A percentile compares a stretch with the other conserved stretches of the same genome.
These are phyloP conservation scores for Prosopocoilus inquinatus DNA, from an alignment of 2,888 invertebrate species.

Conservation along the genomic window DNA sequence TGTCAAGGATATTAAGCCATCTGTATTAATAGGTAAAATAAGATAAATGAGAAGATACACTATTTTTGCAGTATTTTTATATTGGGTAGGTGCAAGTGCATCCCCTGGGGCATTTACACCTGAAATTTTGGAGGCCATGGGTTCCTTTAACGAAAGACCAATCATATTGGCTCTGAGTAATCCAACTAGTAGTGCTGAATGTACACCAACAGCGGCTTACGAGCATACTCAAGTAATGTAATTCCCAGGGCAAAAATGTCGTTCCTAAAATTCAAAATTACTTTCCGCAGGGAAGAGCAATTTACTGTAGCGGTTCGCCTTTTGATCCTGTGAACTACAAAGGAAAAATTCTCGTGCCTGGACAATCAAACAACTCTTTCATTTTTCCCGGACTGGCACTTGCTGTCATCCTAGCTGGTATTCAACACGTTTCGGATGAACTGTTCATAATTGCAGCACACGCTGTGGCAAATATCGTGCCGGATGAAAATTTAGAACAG, in stretches of 20 bases:
- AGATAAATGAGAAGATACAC: too few relatives aligned
- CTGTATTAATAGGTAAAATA: constrained; percentile 81
- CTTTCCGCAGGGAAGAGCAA: constrained; percentile 70
- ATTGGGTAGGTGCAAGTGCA: constrained; percentile 67
- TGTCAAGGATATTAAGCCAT: constrained; percentile 77
- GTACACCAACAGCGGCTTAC: constrained; percentile 97
- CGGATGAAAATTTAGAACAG: constrained; percentile 72
- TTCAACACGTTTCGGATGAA: constrained; percentile 87
- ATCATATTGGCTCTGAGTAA: constrained; percentile 98
- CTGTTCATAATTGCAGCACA: constrained; percentile 88
- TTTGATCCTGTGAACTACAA: constrained; percentile 82
- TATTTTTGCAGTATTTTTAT: too few relatives aligned
- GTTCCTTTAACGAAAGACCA: constrained; percentile 74
- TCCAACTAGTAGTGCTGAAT: constrained; percentile 97
- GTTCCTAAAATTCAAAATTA: constrained; percentile 23
- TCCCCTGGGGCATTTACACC: constrained; percentile 89
- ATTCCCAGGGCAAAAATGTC: too few relatives aligned
- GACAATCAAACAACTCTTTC: constrained; percentile 97
- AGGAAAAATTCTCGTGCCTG: constrained; percentile 80
- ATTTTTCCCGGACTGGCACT: constrained; percentile 96
- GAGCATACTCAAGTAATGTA: constrained; percentile 71
- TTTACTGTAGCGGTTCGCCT: constrained; percentile 97
- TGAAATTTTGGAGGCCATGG: constrained; percentile 86
- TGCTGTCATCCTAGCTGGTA: constrained; percentile 83
- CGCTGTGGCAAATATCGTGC: constrained; percentile 78